Base-by-base conservation (phyloP, 2,113 vertebrate species). In the Thalassoma bifasciatum region DNA sequence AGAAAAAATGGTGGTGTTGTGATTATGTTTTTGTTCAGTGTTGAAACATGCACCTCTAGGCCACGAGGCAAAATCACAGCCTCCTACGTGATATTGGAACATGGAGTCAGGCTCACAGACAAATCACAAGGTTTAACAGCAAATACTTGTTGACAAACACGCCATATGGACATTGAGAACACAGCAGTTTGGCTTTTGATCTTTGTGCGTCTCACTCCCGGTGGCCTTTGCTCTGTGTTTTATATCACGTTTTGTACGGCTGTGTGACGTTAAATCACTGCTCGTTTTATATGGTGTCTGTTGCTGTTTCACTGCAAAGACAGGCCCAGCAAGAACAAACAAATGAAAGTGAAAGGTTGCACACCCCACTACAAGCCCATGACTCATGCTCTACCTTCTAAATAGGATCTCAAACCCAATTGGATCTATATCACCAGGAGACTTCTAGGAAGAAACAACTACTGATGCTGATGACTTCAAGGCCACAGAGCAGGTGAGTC, bases 371-470 rank as follows among this genome's bases (percentile, higher is more conserved):
- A 34, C 22, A 21, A 2, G n/a, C 46, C 46, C 2, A 8, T 49
- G 46, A 49, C 46, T 49, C 46, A 49, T 49, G 26, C 37, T 56
- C 19, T 67, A 57, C 66, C 17, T 52, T 34, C 46, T 54, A 66
- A 10, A 52, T 1, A 1, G 60, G 68, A 50, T 66, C 38, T 24
- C 65, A 38, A 10, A 52, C 26, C n/a, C 24, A 47, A 22, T n/a
- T 58, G 37, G 38, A n/a, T 26, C 16, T 16, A 14, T 42, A 56
- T 62, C 63, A 42, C 58, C 65, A 53, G 53, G 53, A 57, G 72
- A 17, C 4, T 1, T 61, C 50, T 49, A 51, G 21, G 30, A 26
- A 67, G 10, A 47, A 34, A 57, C 53, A 57, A 59, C 52, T 49
- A 49, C 44, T 66, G 8, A 13, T 23, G 50, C 40, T 46, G 9